Evolutionary conservation across 2,888 invertebrate species (phyloP).

Genomic region (Onchidella celtica): DNA sequence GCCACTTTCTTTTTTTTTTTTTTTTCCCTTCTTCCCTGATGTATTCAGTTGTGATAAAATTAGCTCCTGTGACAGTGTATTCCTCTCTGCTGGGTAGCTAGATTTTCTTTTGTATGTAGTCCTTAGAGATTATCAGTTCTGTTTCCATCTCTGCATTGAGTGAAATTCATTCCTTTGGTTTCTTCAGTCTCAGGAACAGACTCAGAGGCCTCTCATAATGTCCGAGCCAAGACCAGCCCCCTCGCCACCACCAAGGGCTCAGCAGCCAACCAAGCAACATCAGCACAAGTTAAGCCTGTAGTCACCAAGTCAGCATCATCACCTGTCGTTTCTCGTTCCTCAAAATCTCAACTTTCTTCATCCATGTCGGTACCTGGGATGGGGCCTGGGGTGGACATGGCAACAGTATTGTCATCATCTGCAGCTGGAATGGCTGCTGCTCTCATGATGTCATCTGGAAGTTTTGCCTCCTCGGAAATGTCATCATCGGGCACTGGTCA

Average conservation of each 20-base stretch:
- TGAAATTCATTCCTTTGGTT: background rate
- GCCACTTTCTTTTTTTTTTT: too few relatives aligned
- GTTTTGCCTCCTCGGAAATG: conserved; percentile 16
- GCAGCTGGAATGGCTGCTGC: conserved; percentile 30
- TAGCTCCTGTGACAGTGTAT: too few relatives aligned
- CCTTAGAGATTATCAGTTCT: too few relatives aligned
- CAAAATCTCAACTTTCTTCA: conserved; percentile 14
- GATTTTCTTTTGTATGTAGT: too few relatives aligned
- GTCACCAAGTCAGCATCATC: conserved; percentile 37
- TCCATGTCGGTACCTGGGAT: conserved; percentile 25
- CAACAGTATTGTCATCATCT: background rate
- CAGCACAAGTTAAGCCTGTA: conserved; percentile 13
- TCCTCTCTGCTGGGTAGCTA: too few relatives aligned
- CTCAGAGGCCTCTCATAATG: background rate
- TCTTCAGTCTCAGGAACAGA: background rate
- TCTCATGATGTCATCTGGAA: conserved; percentile 30
- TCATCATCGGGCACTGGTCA: conserved; percentile 7
- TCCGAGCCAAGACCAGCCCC: conserved; percentile 21
- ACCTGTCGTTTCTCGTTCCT: conserved; percentile 35
- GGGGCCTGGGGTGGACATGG: conserved; percentile 27
- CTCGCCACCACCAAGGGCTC: background rate
- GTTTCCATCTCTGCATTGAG: background rate
- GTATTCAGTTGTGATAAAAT: too few relatives aligned
- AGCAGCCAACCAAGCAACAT: background rate
- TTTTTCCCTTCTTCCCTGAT: too few relatives aligned